Conservation (phyloP, 2,113 vertebrate species). For the Ammospiza caudacuta region DNA sequence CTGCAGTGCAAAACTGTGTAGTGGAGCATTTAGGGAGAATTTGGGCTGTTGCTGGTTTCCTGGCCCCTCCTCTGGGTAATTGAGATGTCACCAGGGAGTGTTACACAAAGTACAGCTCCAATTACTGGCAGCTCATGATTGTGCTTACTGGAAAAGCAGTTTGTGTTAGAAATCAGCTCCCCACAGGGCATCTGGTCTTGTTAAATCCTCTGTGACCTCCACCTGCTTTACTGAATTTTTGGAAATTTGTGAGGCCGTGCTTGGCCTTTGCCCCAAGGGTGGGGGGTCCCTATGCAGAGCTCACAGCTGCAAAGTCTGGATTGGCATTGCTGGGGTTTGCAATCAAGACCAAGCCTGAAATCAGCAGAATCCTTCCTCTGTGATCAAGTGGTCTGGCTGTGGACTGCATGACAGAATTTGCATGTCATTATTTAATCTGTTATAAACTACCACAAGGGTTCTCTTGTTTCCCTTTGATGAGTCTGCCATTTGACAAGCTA, state of each 20-base stretch:
- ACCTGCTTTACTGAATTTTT: not conserved
- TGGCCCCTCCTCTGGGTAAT: not conserved
- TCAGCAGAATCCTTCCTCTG: slow-evolving; percentile 6
- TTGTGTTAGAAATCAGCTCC: not conserved
- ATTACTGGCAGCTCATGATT: not conserved
- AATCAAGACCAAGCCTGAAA: slow-evolving; percentile 31
- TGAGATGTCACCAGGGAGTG: not conserved
- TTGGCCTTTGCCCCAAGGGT: not conserved
- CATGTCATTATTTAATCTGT: slow-evolving; percentile 53
- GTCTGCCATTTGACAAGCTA: slow-evolving; percentile 31
- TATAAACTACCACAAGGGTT: not conserved
- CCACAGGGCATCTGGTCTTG: not conserved
- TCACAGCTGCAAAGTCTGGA: not conserved
- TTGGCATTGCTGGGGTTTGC: not conserved
- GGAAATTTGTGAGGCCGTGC: not conserved
- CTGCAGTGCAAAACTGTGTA: not conserved
- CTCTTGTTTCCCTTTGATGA: slow-evolving; percentile 22
- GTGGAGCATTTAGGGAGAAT: not conserved
- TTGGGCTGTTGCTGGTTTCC: not conserved
- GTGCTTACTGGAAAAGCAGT: not conserved
- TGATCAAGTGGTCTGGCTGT: slow-evolving; percentile 25
- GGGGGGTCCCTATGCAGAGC: not conserved
- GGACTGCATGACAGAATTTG: not conserved
- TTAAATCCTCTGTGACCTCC: not conserved
- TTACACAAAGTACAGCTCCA: not conserved